Evolutionary conservation across 37 sponge, comb jelly and placozoan genomes (phyloP), one percentile per base, ranked within the genome.

Genomic region (Cliona cf. orientalis): DNA sequence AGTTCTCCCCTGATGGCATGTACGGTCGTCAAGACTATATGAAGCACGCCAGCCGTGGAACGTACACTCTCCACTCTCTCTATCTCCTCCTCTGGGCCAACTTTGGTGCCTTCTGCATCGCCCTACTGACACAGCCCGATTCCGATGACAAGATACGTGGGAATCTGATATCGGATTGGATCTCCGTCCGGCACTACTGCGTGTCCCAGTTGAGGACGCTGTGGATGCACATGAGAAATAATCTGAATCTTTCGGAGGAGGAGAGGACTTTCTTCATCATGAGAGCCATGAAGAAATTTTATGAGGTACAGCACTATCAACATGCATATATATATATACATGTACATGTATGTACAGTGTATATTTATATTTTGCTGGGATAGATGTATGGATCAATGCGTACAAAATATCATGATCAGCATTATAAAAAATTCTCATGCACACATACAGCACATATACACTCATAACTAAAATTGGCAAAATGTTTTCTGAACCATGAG

Each of bases 141-240:
- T 82, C 97, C 2, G 66, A 78, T 25, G 34, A 42, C 17, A 58
- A 19, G 19, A 75, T 95, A 2, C 83, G 77, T 32, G 95, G 92
- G 45, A 80, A 35, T 31, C 9, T 93, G 21, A 81, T 96, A 34
- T 96, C 97, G 0, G 91, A 84, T 23, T 90, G 94, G 97, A 62
- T 84, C 68, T 82, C 90, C 4, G 61, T 93, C 22, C 55, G 97
- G 22, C 91, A 90, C 77, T 96, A 93, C 83, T 96, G 97, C 55
- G 58, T 96, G n/a, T 75, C 87, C 14, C 94, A 96, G 63, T 61
- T 96, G 72, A 39, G 75, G 55, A 87, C 91, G 0, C 61, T 93
- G 33, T 96, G 97, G 97, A 57, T 86, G 45, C 75, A 82, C 79
- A 85, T 96, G 86, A 59, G 74, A 22, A 80, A 75, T 59, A 90